Percentiles rank a stretch among this genome's conserved stretches.
Conservation (phyloP, 2,888 invertebrate genomes). For the Synanthedon vespiformis region DNA sequence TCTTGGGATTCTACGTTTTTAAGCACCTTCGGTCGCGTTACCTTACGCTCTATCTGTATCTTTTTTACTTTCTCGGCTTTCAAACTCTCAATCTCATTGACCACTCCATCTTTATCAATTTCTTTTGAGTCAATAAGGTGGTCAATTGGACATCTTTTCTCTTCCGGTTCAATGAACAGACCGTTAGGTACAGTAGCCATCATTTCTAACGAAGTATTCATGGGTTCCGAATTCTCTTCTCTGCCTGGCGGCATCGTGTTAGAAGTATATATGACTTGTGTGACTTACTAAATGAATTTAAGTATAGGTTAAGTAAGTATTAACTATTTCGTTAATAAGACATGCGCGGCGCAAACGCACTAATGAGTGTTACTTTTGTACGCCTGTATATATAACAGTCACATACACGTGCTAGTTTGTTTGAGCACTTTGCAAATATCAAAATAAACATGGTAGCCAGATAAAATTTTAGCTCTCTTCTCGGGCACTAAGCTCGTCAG, state of each 20-base stretch:
- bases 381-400: constrained; percentile 51
- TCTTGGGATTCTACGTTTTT: constrained; percentile 46
- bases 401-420: constrained; percentile 9
- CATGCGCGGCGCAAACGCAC: constrained; percentile 38
- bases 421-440: neutral
- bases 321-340: constrained; percentile 14
- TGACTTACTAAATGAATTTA: neutral
- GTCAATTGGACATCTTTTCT: constrained; percentile 34
- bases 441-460: neutral
- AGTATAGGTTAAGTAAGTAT: neutral
- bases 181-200: constrained; percentile 17
- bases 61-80: constrained; percentile 7
- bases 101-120: neutral
- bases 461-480: too few species aligned
- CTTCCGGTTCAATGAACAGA: constrained; percentile 20
- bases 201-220: constrained; percentile 22
- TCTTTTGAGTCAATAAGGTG: constrained; percentile 11
- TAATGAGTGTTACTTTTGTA: constrained; percentile 28
- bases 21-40: constrained; percentile 47
- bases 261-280: neutral
- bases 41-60: constrained; percentile 17
- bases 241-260: constrained; percentile 49
- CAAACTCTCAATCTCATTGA: constrained; percentile 1
- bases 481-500: too few species aligned
- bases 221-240: constrained; percentile 34